Percentiles rank a stretch among this genome's conserved stretches.
Evolutionary conservation across 1,140 invertebrate species (phyloP).

Genomic region (Leucophenga varia): DNA sequence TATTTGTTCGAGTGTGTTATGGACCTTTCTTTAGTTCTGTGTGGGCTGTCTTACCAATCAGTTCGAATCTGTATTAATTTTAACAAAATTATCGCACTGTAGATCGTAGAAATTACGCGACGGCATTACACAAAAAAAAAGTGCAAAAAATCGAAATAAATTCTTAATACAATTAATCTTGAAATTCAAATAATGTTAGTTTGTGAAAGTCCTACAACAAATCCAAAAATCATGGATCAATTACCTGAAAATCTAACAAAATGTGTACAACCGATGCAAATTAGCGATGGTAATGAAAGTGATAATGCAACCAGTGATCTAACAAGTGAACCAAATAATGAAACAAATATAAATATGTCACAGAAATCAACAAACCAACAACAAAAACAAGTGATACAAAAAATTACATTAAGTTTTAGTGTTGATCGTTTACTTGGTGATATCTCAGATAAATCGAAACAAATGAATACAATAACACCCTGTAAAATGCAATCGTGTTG

Average conservation of each 20-base stretch:
- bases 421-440: slow-evolving; percentile 47
- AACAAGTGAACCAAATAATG: slow-evolving; percentile 9
- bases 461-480: too few species aligned
- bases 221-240: slow-evolving; percentile 18
- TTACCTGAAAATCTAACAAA: slow-evolving; percentile 46
- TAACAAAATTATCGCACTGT: too few species aligned
- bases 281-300: slow-evolving; percentile 21
- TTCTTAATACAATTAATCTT: slow-evolving; percentile 8
- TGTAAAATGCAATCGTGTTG: too few species aligned
- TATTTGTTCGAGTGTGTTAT: too few species aligned
- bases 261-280: slow-evolving; percentile 32
- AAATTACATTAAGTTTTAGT: slow-evolving; percentile 52
- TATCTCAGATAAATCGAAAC: too few species aligned
- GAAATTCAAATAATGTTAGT: slow-evolving; percentile 34
- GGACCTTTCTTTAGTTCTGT: slow-evolving; percentile 38
- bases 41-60: slow-evolving; percentile 47
- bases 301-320: slow-evolving; percentile 10
- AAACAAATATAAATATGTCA: slow-evolving; percentile 10
- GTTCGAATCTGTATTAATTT: too few species aligned
- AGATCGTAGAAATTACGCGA: slow-evolving; percentile 12
- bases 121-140: slow-evolving; percentile 23
- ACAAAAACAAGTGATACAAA: slow-evolving; percentile 26
- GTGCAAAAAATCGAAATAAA: slow-evolving; percentile 1
- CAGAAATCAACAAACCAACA: neutral
- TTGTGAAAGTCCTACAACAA: slow-evolving; percentile 25